Percentiles rank a stretch among this genome's conserved stretches.
phyloP scores from a whole-genome alignment of 2,888 invertebrate species.

The Lagria hirta region DNA sequence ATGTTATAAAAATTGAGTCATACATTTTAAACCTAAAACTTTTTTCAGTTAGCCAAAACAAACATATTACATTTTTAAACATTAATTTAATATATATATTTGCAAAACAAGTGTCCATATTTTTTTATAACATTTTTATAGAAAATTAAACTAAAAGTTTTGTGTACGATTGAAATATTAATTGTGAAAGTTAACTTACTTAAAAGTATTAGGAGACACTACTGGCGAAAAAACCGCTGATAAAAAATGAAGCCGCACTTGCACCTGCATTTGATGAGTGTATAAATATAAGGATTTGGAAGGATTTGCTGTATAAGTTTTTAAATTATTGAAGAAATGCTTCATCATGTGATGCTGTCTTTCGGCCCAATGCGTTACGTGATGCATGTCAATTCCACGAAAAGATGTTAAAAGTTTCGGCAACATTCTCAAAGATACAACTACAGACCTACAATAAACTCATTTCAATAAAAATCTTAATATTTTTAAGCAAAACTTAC shows the following conservation, averaged over 20 bases:
- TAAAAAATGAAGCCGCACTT: slow-evolving; percentile 87
- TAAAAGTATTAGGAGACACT: slow-evolving; percentile 86
- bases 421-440: slow-evolving; percentile 82
- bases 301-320: slow-evolving; percentile 64
- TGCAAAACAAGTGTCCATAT: too few relatives aligned
- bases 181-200: too few relatives aligned
- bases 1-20: too few relatives aligned
- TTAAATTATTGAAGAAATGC: slow-evolving; percentile 85
- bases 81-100: too few relatives aligned
- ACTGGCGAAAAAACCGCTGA: slow-evolving; percentile 89
- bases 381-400: slow-evolving; percentile 82
- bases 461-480: slow-evolving; percentile 2
- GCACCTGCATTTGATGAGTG: slow-evolving; percentile 84
- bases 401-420: slow-evolving; percentile 89
- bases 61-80: too few relatives aligned
- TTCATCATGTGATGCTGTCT: slow-evolving; percentile 91
- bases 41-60: too few relatives aligned
- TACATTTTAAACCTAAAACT: too few relatives aligned
- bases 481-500: slow-evolving; percentile 48
- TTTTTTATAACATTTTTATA: too few relatives aligned
- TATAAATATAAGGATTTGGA: slow-evolving; percentile 56
- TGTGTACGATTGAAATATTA: too few relatives aligned
- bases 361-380: slow-evolving; percentile 91
- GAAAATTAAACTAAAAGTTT: too few relatives aligned
- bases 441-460: slow-evolving; percentile 69